Conservation (phyloP, 2,888 invertebrate genomes). For the Rhorus exstirpatorius region DNA sequence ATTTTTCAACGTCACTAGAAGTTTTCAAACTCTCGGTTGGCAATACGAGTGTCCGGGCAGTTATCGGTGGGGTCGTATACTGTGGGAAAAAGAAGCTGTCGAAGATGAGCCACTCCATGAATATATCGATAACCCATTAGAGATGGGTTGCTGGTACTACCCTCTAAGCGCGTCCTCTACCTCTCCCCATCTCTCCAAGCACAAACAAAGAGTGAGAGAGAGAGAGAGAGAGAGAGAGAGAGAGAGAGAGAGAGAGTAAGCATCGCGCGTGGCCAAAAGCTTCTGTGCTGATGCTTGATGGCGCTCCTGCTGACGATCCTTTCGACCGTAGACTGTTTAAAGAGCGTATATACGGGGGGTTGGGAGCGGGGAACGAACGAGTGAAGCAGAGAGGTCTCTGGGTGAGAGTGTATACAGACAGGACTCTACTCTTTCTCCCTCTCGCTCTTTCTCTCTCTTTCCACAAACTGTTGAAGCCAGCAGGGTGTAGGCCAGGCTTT, state of each 20-base stretch:
- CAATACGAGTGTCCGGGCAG: slow-evolving; percentile 19
- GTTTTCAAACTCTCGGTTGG: no score
- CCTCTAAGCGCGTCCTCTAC: slow-evolving; percentile 20
- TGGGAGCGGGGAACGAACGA: slow-evolving; percentile 22
- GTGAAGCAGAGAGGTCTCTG: slow-evolving; percentile 25
- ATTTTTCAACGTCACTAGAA: no score
- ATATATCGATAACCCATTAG: slow-evolving; percentile 84
- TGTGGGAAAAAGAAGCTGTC: slow-evolving; percentile 74
- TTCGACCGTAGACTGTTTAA: slow-evolving; percentile 76
- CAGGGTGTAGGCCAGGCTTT: neutral
- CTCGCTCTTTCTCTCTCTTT: slow-evolving; percentile 33
- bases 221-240: neutral
- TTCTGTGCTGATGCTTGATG: slow-evolving; percentile 52
- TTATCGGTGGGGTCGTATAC: slow-evolving; percentile 45
- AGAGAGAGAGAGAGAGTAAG: slow-evolving; percentile 10
- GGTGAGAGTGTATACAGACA: slow-evolving; percentile 13
- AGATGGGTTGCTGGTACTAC: slow-evolving; percentile 56
- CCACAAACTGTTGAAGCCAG: slow-evolving; percentile 52
- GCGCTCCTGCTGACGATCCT: slow-evolving; percentile 49
- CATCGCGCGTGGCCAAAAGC: slow-evolving; percentile 18
- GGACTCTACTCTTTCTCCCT: slow-evolving; percentile 42
- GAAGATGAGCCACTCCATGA: slow-evolving; percentile 79
- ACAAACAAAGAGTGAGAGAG: neutral
- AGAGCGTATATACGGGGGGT: slow-evolving; percentile 71
- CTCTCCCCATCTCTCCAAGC: neutral